These are phyloP conservation scores for Pandemis corylana DNA, from an alignment of 2,888 invertebrate species.

Conservation along the genomic window DNA sequence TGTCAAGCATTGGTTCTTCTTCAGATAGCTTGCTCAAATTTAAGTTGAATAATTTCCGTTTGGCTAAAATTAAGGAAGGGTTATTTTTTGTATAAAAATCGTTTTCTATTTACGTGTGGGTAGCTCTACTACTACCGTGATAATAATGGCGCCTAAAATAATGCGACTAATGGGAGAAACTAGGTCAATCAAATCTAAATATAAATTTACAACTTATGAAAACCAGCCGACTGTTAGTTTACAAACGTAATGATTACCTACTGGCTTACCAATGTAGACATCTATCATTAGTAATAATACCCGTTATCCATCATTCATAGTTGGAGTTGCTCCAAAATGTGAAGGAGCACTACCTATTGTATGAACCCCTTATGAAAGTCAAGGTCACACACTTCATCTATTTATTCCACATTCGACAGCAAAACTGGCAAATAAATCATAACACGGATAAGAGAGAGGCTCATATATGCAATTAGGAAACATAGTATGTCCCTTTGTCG, in stretches of 20 bases:
- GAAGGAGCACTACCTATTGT: not conserved
- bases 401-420: not conserved
- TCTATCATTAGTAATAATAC: constrained; percentile 11
- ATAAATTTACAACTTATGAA: constrained; percentile 4
- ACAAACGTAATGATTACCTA: constrained; percentile 6
- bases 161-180: constrained; percentile 4
- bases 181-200: constrained; percentile 25
- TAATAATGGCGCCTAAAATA: constrained; percentile 13
- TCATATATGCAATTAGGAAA: not conserved
- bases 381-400: not conserved
- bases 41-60: not conserved
- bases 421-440: not conserved
- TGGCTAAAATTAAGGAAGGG: not conserved
- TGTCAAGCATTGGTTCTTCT: not conserved
- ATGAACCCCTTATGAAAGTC: not conserved
- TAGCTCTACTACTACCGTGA: not conserved
- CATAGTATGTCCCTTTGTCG: not conserved
- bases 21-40: too few relatives aligned
- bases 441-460: not conserved
- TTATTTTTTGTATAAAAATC: not conserved
- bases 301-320: not conserved
- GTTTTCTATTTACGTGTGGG: not conserved
- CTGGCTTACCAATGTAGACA: not conserved
- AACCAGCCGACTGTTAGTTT: not conserved
- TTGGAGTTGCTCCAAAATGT: constrained; percentile 13